Conservation (phyloP, 2,888 invertebrate species). For the Cloeon dipterum region DNA sequence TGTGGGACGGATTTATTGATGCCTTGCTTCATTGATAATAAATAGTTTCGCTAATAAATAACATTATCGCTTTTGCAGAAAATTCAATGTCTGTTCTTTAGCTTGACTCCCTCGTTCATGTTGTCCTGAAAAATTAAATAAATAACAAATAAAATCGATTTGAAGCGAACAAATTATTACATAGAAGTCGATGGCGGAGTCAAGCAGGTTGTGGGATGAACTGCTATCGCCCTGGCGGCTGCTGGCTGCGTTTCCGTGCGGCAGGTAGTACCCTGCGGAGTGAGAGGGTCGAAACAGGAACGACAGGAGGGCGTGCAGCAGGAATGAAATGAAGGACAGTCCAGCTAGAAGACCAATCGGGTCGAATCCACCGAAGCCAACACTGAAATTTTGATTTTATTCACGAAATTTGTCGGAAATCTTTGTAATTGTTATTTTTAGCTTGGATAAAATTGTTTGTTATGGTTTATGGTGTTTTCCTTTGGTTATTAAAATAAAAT, state of each 20-base stretch:
- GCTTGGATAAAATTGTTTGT: too few relatives aligned
- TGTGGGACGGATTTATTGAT: too few relatives aligned
- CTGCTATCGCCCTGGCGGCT: background rate
- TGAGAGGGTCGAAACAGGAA: conserved; percentile 6
- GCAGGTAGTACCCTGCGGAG: background rate
- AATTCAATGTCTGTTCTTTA: conserved; percentile 1
- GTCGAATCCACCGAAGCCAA: conserved; percentile 15
- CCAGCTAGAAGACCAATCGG: conserved; percentile 19
- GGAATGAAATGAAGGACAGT: conserved; percentile 18
- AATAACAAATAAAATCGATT: background rate
- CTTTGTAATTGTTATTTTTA: too few relatives aligned
- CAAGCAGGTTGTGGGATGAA: background rate
- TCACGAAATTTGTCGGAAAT: too few relatives aligned
- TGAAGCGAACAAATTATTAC: background rate
- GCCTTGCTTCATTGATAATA: background rate
- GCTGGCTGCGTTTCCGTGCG: background rate
- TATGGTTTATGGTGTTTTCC: too few relatives aligned
- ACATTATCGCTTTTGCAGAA: background rate
- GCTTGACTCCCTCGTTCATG: background rate
- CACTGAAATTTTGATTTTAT: too few relatives aligned
- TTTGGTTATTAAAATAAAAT: too few relatives aligned
- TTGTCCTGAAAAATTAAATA: background rate
- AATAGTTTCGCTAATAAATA: background rate
- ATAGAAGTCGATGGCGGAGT: background rate
- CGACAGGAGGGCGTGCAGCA: conserved; percentile 11